Conservation (phyloP, 2,888 invertebrate genomes). For the Rosalia funebris region DNA sequence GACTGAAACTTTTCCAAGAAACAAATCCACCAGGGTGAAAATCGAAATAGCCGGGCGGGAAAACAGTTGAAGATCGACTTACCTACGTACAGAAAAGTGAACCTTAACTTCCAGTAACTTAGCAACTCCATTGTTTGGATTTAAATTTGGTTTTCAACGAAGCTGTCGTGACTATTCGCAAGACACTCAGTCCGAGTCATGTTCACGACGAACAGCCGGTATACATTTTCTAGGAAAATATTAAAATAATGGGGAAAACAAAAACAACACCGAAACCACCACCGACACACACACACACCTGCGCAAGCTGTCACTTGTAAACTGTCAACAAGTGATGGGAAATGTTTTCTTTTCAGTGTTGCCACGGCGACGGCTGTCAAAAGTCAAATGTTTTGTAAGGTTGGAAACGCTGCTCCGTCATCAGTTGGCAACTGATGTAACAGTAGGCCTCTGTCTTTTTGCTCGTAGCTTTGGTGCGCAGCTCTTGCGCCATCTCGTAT, state of each 20-base stretch:
- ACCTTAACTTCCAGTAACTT: slow-evolving; percentile 19
- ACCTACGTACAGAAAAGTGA: slow-evolving; percentile 22
- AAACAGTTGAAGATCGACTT: slow-evolving; percentile 2
- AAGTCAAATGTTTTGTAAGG: too few species aligned
- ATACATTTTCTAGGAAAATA: slow-evolving; percentile 15
- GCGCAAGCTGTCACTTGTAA: slow-evolving; percentile 20
- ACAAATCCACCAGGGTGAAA: too few species aligned
- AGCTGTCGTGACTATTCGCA: background rate
- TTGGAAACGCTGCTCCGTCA: too few species aligned
- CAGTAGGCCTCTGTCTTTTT: too few species aligned
- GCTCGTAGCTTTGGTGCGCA: too few species aligned
- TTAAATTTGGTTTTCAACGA: slow-evolving; percentile 7
- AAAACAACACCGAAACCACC: slow-evolving; percentile 9
- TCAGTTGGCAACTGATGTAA: too few species aligned
- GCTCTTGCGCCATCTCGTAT: too few species aligned
- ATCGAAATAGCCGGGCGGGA: background rate
- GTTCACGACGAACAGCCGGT: background rate
- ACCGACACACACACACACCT: slow-evolving; percentile 7
- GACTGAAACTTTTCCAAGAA: too few species aligned
- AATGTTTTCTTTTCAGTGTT: too few species aligned
- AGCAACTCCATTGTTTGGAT: slow-evolving; percentile 25
- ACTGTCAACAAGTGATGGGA: slow-evolving; percentile 23
- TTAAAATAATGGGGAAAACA: slow-evolving; percentile 13
- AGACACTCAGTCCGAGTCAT: background rate
- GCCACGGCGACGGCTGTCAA: too few species aligned